Base-by-base conservation (phyloP, 2,888 invertebrate genomes). In the Rhingia campestris region DNA sequence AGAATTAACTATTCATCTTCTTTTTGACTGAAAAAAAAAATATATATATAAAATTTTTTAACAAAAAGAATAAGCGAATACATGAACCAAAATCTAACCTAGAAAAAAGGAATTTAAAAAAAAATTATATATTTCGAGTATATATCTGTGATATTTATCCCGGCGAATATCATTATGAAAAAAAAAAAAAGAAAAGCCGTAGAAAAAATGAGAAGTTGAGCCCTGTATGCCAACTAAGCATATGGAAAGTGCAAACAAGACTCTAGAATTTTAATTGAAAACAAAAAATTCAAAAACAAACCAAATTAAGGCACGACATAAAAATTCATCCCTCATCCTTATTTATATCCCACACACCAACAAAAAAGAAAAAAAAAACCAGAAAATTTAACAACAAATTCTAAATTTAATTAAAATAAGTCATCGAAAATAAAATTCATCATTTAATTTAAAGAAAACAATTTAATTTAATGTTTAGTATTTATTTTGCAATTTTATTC, bases 131-230 rank as follows among this genome's bases (percentile, higher is more conserved):
- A 77, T 79, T 79, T 74, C 53, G 63, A 73, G 47, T 61, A 35
- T 22, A 22, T 77, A 63, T 76, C 81, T 85, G 75, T 81, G 81
- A 81, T 81, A 81, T 67, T 74, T 79, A 70, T 14, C n/a, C 66
- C 58, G 80, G 74, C 80, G 54, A 79, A 79, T 76, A 76, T 76
- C 76, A 76, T 76, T 37, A 37, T 39, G 30, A 53, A 58, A 66
- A 54, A 76, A 63, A 58, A 77, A 76, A 30, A 32, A 59, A 22
- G 6, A 59, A 58, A 61, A 72, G 51, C 70, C 59, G 41, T 37
- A 33, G 7, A n/a, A 30, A 39, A 45, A 37, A 69, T 10, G 12
- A 49, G 32, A 33, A 30, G 30, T 45, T 45, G 33, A 37, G 5
- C 56, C 32, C 56, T 45, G 9, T 10, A 35, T 45, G 54, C 30